Evolutionary conservation across 2,888 invertebrate species (phyloP).

Genomic region (Macrophya annulata): DNA sequence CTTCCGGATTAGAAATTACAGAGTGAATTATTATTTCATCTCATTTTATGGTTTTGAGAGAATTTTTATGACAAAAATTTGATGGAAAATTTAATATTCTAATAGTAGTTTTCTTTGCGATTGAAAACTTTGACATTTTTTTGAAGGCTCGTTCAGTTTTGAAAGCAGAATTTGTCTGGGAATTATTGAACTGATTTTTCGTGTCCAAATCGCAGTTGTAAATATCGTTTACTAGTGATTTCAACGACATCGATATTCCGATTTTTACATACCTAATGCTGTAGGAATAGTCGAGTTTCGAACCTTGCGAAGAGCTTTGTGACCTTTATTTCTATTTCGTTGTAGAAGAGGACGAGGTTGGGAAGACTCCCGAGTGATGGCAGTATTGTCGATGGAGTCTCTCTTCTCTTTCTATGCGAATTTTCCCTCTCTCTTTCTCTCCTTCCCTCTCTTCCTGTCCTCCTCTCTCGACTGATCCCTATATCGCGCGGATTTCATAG

Average conservation of each 20-base stretch:
- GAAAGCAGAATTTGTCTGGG: neutral
- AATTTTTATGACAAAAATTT: neutral
- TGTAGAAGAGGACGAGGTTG: conserved; percentile 63
- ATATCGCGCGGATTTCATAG: conserved; percentile 36
- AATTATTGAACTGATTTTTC: neutral
- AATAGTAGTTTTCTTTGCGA: too few species aligned
- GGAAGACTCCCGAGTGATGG: conserved; percentile 68
- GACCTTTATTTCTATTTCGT: neutral
- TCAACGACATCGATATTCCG: conserved; percentile 1
- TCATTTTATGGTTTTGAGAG: too few species aligned
- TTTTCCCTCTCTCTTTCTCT: conserved; percentile 39
- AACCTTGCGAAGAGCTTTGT: conserved; percentile 19
- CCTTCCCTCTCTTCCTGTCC: conserved; percentile 1
- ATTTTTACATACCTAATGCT: neutral
- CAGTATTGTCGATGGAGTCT: conserved; percentile 67
- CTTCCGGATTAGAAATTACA: neutral
- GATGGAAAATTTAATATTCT: neutral
- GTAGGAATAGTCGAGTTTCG: conserved; percentile 30
- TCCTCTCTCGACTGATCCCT: neutral
- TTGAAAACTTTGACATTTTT: neutral
- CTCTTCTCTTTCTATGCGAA: conserved; percentile 41
- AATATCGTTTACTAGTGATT: conserved; percentile 11
- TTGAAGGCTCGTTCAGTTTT: neutral
- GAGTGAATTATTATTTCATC: neutral
- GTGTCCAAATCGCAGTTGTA: neutral